Base-by-base conservation (phyloP, 2,113 vertebrate species). In the Thunnus maccoyii region DNA sequence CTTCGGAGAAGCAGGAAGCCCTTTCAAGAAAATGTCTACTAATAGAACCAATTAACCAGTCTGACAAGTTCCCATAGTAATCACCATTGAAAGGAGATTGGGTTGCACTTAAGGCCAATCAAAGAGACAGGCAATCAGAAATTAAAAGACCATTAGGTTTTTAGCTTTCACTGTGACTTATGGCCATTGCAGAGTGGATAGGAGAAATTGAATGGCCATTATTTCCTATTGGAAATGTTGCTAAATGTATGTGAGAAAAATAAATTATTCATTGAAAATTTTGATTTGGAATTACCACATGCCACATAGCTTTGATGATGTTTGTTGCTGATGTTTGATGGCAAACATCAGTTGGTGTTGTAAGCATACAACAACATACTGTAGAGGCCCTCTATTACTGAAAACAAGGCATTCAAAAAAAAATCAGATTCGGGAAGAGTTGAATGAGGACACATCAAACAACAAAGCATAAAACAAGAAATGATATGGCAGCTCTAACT, bases 1-100 rank as follows among this genome's bases (percentile, higher is more conserved):
- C 72, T 72, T 25, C 36, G 74, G 86, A 90, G 86, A 93, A 88
- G 84, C 48, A 67, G 54, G 65, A 93, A 93, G 85, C 87, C 89
- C 91, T 80, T 92, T 93, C 88, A 94, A 92, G 91, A 76, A 83
- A 72, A 88, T 90, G 92, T 93, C 94, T 86, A 54, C 70, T 78
- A 89, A 93, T 93, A 92, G 63, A 87, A 68, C 72, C 93, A 96
- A 96, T 97, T 96, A 96, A 95, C 93, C 93, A 86, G 90, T 92
- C 3, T 63, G 85, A 93, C 93, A 94, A 85, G 85, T 92, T 93
- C 93, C 93, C 91, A 92, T 92, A 95, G 90, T 93, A 94, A 95
- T 93, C 90, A 91, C 91, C 84, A 55, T 65, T 91, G 90, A 94
- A 92, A 13, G 17, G 91, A 94, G 94, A 95, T 85, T 93, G 93